Evolutionary conservation across 2,888 invertebrate species (phyloP).

Genomic region (Hylaea fasciaria): DNA sequence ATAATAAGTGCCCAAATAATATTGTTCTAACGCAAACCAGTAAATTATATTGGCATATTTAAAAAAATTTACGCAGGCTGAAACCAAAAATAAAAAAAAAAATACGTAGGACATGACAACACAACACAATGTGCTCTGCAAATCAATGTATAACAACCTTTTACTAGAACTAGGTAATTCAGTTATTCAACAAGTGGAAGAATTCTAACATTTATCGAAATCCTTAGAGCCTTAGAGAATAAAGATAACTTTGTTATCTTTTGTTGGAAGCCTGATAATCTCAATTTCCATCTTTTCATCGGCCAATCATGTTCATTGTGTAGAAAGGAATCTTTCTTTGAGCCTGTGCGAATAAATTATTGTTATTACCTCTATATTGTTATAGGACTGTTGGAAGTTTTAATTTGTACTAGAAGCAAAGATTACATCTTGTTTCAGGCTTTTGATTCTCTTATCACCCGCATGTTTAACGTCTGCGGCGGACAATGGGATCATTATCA

Average conservation of each 20-base stretch:
- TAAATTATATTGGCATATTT: background rate
- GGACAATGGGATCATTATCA: background rate
- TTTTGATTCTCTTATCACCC: background rate
- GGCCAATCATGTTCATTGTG: constrained; percentile 7
- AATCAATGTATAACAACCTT: background rate
- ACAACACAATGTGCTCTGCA: background rate
- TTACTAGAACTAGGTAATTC: background rate
- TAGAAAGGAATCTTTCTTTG: background rate
- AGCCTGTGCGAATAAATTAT: no score
- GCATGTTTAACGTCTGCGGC: background rate
- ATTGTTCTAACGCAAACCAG: background rate
- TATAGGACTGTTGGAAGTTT: no score
- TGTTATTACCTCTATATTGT: no score
- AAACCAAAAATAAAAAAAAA: no score
- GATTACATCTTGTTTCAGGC: no score
- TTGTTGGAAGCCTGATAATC: constrained; percentile 16
- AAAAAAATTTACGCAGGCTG: no score
- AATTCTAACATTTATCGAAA: background rate
- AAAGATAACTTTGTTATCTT: constrained; percentile 6
- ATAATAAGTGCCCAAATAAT: no score
- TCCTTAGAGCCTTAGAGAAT: background rate
- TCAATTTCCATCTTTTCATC: constrained; percentile 20
- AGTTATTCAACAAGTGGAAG: background rate
- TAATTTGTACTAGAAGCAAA: no score
- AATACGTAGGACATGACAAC: no score